These are phyloP conservation scores for Eulemur coronatus DNA, from an alignment of 2,797 vertebrate species.

Conservation along the genomic window DNA sequence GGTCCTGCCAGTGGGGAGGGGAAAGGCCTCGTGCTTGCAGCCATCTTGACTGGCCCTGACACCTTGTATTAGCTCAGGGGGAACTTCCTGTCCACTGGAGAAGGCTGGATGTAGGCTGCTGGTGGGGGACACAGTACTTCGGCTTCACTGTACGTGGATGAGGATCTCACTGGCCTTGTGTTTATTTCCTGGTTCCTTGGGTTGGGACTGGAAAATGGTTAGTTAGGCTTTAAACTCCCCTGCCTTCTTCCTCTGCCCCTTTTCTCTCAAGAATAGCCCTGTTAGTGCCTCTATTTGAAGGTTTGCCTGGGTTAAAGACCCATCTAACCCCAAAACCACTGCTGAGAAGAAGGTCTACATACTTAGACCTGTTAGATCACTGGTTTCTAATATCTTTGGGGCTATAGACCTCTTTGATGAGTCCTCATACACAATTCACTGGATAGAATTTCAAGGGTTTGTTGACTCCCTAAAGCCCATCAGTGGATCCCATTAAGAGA, in stretches of 20 bases:
- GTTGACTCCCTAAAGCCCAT: not conserved
- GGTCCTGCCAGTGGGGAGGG: rapidly evolving
- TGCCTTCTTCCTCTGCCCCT: not conserved
- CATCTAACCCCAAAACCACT: not conserved
- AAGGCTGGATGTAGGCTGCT: not conserved
- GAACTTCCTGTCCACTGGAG: not conserved
- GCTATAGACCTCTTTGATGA: not conserved
- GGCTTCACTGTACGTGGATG: not conserved
- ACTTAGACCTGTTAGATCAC: not conserved
- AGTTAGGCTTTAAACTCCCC: not conserved
- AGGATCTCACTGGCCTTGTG: not conserved
- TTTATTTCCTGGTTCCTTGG: not conserved
- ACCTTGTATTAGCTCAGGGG: not conserved
- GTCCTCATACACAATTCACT: not conserved
- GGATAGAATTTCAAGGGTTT: not conserved
- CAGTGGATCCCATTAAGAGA: not conserved
- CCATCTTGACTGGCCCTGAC: not conserved
- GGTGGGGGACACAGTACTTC: not conserved
- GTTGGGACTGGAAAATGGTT: not conserved
- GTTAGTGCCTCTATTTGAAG: not conserved
- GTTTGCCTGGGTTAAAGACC: not conserved
- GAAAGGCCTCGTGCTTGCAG: not conserved
- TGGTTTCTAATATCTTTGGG: not conserved
- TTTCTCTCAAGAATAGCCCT: not conserved
- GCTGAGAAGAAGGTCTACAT: not conserved